These are phyloP conservation scores for Gymnoscelis rufifasciata DNA, from an alignment of 2,888 invertebrate species.

Conservation along the genomic window DNA sequence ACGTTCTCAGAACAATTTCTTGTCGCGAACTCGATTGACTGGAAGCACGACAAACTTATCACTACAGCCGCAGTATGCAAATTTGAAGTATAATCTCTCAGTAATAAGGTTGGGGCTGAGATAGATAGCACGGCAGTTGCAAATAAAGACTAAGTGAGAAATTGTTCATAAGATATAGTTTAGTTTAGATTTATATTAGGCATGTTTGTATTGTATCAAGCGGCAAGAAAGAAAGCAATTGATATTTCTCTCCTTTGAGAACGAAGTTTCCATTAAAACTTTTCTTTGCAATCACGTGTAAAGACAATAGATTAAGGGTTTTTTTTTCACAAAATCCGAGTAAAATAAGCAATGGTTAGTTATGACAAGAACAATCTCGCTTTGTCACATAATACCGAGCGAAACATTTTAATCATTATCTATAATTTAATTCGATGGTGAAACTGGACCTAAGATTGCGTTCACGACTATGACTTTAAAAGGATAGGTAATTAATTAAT, in stretches of 20 bases:
- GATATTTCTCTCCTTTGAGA: slow-evolving; percentile 47
- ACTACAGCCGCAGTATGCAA: slow-evolving; percentile 36
- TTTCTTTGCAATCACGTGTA: slow-evolving; percentile 15
- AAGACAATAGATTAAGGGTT: too few species aligned
- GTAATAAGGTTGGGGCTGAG: slow-evolving; percentile 41
- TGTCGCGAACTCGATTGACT: slow-evolving; percentile 52
- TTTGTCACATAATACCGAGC: too few species aligned
- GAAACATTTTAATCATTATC: too few species aligned
- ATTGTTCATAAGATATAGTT: slow-evolving; percentile 57
- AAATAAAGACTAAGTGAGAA: slow-evolving; percentile 61
- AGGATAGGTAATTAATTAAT: too few species aligned
- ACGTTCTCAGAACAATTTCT: slow-evolving; percentile 62
- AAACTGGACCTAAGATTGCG: too few species aligned
- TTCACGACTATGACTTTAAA: too few species aligned
- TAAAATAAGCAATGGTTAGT: too few species aligned
- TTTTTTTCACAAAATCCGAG: too few species aligned
- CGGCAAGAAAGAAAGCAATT: slow-evolving; percentile 57
- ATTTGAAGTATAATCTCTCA: slow-evolving; percentile 37
- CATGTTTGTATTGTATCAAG: slow-evolving; percentile 39
- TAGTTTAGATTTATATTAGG: slow-evolving; percentile 72
- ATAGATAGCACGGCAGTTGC: slow-evolving; percentile 33
- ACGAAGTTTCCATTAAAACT: too few species aligned
- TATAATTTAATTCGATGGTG: too few species aligned
- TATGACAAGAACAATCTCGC: too few species aligned
- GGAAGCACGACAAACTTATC: slow-evolving; percentile 38